Base-by-base conservation (phyloP, 2,113 vertebrate species). In the Osmerus eperlanus region DNA sequence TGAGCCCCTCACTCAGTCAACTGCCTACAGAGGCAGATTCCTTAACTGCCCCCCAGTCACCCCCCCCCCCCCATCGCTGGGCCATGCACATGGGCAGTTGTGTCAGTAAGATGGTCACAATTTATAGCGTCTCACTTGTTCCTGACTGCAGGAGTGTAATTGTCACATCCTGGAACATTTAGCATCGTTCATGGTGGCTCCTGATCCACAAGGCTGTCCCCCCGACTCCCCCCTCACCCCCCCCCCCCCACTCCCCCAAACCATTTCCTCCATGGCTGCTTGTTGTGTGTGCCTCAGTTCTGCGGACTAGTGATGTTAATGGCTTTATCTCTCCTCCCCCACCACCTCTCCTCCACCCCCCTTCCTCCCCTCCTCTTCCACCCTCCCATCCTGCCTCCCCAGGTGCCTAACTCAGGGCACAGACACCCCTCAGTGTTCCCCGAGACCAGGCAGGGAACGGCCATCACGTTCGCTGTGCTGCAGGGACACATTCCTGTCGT, bases 401-500 rank as follows among this genome's bases (percentile, higher is more conserved):
- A 98, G 97, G 97, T 99, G 91, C 95, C 97, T 92, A 97, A 94
- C 94, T 94, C 96, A 92, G 94, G 96, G 90, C 97, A 97, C 93
- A 98, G 95, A 94, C 95, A 94, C 91, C 96, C 96, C 92, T 99
- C 96, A 91, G 94, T 99, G 91, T 97, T 96, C 90, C 95, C 95
- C 1, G 97, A 99, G 94, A 98, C 95, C 72, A 94, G 96, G 89
- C 97, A 99, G 93, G 97, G 95, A 93, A 99, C 97, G 84, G 94
- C 97, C 84, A 94, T 99, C 93, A 98, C 97, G 87, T 99, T 99
- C 89, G 96, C 97, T 85, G 95, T 99, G 91, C 95, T 99, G 83
- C 97, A 98, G 86, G 96, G 97, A 93, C 97, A 99, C 92, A 95
- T 99, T 91, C 96, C 97, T 88, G 96, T 98, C 92, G 95, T 97